Evolutionary conservation across 2,888 invertebrate species (phyloP), one percentile per base, ranked within the genome.

Genomic region (Agapostemon virescens): DNA sequence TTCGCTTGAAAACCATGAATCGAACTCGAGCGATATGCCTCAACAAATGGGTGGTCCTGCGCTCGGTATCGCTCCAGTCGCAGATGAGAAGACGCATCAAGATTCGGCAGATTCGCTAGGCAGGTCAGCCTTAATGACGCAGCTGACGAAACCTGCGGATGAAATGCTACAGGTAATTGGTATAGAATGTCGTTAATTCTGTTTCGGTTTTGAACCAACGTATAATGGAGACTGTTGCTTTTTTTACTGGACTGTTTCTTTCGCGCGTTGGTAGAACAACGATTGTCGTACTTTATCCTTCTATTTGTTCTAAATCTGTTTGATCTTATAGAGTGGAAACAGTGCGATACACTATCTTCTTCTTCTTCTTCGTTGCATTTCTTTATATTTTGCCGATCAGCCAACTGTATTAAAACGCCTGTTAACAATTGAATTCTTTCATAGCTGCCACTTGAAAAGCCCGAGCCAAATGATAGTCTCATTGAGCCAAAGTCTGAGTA

Each of bases 401-500:
- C 15, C 20, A n/a, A 20, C 3, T n/a, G n/a, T 20, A 6, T 9
- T n/a, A 3, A 33, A 33, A 36, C n/a, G n/a, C 4, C n/a, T 23
- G 49, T 9, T 68, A 76, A n/a, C 36, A 42, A n/a, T 36, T 55
- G 74, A 23, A 70, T 74, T 38, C 68, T 63, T 40, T 78, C 72
- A 7, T 74, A 92, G 92, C 85, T 93, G 84, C 91, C 92, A 79
- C 85, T 92, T 15, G 94, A 94, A 90, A 94, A 94, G 91, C 92
- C 94, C 89, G 94, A 94, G 92, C 94, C 94, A 89, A 94, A 93
- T 90, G 92, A 92, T 88, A 92, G 88, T 87, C 89, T 93, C 93
- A 93, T 96, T 91, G 95, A 96, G 94, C 96, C 96, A 93, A 96
- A 96, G 94, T 94, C 95, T 93, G 96, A 96, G 94, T 95, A 95